Evolutionary conservation across 2,797 vertebrate species (phyloP), one percentile per base, ranked within the genome.

Genomic region (Tokudaia tokunoshimensis): DNA sequence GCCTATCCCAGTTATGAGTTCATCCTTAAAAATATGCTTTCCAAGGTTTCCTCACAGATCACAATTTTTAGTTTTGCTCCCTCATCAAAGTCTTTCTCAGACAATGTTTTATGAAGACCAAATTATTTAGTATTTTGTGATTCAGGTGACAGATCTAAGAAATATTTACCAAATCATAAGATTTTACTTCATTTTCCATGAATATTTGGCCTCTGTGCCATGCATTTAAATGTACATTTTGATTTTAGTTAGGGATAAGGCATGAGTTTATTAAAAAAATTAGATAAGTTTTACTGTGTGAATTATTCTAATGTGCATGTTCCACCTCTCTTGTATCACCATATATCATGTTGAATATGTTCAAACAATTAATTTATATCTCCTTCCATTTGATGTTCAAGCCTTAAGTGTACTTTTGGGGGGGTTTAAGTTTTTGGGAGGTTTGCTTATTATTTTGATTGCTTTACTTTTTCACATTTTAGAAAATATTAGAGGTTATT

Each of bases 81-180:
- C 1, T 76, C 63, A 88, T 19, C 2, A 89, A 17, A 1, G 8
- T 84, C 34, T 94, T 92, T 80, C 79, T 29, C 3, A 55, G 4
- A 83, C 3, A 83, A 37, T 52, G 84, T 92, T 82, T 72, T 15
- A 47, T 84, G 20, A 80, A 67, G 10, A 24, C 22, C 12, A 92
- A 80, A 26, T 85, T 94, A 76, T n/a, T 67, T 37, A 94, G 55
- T 81, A 6, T 52, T 88, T 95, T 75, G 10, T 80, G 20, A 41
- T 85, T 92, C 59, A 59, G n/a, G 22, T 86, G 19, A 61, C 50
- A 86, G 63, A 3, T 70, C 59, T 70, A 92, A 63, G 44, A 76
- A 78, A 41, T 75, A 37, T 70, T 75, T 31, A 76, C 34, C 29
- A 80, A 95, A 92, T 55, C 22, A 31, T n/a, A 85, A 67, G 3